Base-by-base conservation (phyloP, 2,797 vertebrate genomes). In the Poecilia velifera region DNA sequence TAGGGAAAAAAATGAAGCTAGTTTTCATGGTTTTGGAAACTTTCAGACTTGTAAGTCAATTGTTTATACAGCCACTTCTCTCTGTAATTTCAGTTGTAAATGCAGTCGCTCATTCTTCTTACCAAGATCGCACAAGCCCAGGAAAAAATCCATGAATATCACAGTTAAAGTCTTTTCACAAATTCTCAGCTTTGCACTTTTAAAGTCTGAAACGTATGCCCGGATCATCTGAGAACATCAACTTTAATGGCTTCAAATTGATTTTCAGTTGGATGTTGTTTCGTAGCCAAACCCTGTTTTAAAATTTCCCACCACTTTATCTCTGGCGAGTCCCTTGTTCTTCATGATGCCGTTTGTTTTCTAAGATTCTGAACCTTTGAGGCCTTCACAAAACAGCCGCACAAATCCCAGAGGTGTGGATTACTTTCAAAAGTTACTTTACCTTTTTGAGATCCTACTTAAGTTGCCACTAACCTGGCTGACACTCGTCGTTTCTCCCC, bases 391-490 rank as follows among this genome's bases (percentile, higher is more conserved):
- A 71, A 71, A 46, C 25, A 8, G 43, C 68, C 16, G 41, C 43
- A 45, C 6, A 46, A 45, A 43, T 43, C 14, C 4, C 41, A 43
- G 66, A 70, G 22, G 39, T 45, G n/a, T 70, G 22, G 43, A 43
- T 43, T 43, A 45, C 39, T 45, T 70, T n/a, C 3, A 1, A 2
- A 70, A n/a, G 66, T 70, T 45, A 70, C 66, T 43, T 45, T 70
- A 70, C 66, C 66, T 70, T 43, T n/a, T n/a, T 36, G 39, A 64
- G 68, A 71, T 73, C 78, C 70, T 43, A 62, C 41, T 84, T 2
- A 41, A 31, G 72, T 78, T 84, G 85, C 84, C 92, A 96, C 96
- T 96, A 84, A 96, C 96, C 96, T 96, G 93, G 93, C 92, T 80
- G 89, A 93, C 89, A 96, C 94, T 86, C 91, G 93, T 9, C 95